Evolutionary conservation across 2,113 vertebrate species (phyloP), one percentile per base, ranked within the genome.

Genomic region (Tupaia tana): DNA sequence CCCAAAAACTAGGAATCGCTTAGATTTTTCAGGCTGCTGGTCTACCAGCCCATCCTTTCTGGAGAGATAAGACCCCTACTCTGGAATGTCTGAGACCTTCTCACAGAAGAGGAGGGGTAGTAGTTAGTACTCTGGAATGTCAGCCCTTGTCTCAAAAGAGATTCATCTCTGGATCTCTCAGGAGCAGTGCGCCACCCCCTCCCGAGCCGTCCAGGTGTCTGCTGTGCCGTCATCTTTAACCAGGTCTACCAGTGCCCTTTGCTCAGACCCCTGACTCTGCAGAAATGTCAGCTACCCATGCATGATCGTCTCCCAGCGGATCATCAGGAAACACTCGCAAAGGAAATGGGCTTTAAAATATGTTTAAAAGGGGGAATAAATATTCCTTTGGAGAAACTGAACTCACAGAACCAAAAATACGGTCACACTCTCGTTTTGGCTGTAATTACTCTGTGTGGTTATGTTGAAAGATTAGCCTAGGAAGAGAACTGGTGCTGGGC

Each of bases 301-400:
- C 29, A 16, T 89, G 64, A 84, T 43, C 66, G 13, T 80, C 59
- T 94, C 34, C 24, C 34, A 82, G 31, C 7, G 56, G 25, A 64
- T 86, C 86, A 79, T 74, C n/a, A 91, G n/a, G 14, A 95, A 97
- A 71, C 29, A 43, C 52, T 6, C 54, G 4, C 10, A 34, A 56
- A 82, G 66, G 56, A 94, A 79, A 93, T 24, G 7, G 11, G 9
- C 31, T 63, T 61, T 58, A 43, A 81, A 14, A 71, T 78, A 52
- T n/a, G 4, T 79, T 64, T 96, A n/a, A 25, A 91, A 93, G 56
- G 6, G 10, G n/a, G 1, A 86, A 79, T 13, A 79, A 20, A 59
- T 63, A 69, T 71, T 59, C 22, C 15, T 89, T 80, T 77, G 16
- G 24, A 82, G 31, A 89, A 86, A 83, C 6, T 52, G 19, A 83